Evolutionary conservation across 2,797 vertebrate species (phyloP).

Genomic region (Poeciliopsis paucimaculata): DNA sequence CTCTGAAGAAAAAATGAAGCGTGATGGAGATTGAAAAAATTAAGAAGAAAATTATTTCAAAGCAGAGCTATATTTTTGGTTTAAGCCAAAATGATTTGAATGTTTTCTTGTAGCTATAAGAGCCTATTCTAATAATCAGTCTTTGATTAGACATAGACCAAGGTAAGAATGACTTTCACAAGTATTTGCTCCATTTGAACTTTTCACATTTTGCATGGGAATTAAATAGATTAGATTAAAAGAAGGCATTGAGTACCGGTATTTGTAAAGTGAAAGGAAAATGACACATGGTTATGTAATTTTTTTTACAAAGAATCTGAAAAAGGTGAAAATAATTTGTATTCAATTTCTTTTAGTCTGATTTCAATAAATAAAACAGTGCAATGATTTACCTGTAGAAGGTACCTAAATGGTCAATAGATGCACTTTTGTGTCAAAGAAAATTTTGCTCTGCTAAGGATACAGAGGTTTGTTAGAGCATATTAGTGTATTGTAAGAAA

Average conservation of each 20-base stretch:
- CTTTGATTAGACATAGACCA: no score
- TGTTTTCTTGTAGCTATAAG: neutral
- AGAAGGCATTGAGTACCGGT: neutral
- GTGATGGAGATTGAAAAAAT: conserved; percentile 22
- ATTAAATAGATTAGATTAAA: neutral
- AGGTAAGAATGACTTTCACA: neutral
- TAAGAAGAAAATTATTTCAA: neutral
- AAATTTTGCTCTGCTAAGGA: neutral
- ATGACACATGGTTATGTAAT: neutral
- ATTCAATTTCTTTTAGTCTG: neutral
- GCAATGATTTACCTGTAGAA: neutral
- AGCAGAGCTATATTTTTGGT: conserved; percentile 6
- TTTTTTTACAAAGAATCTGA: neutral
- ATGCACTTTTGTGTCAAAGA: neutral
- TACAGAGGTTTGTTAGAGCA: neutral
- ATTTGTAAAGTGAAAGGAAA: neutral
- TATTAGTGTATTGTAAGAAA: neutral
- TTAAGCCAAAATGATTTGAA: neutral
- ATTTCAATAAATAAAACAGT: neutral
- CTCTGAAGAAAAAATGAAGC: conserved; percentile 18
- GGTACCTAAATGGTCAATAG: neutral
- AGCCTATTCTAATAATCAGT: neutral
- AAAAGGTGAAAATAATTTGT: neutral
- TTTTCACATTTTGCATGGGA: neutral
- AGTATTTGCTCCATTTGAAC: neutral